Evolutionary conservation across 2,888 invertebrate species (phyloP), one percentile per base, ranked within the genome.

Genomic region (Alloplasta piceator): DNA sequence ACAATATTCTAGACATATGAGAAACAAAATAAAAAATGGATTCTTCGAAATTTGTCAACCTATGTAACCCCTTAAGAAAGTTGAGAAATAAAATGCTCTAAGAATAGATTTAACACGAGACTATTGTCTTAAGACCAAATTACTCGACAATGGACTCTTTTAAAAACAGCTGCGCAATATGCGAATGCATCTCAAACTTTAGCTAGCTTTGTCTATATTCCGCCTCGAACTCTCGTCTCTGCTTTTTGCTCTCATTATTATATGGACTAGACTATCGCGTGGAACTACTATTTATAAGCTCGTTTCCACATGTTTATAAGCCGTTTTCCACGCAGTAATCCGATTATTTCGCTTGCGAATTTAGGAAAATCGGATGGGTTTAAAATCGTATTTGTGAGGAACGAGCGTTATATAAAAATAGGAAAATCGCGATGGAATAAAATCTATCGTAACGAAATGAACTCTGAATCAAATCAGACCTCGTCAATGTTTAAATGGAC

Each of bases 281-380:
- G 26, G 26, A 3, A 38, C 79, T 84, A 87, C 86, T 90, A 90
- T 90, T 90, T 89, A 90, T 89, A 88, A 66, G 58, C 87, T 71
- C 86, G 86, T 88, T 89, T 89, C 88, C 87, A 87, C 26, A 26
- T 84, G 87, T 89, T 26, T 81, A 68, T 60, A 70, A 70, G 64
- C 55, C 26, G 74, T 26, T 78, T 78, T 74, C 71, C 61, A 43
- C 66, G 72, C 36, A 50, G 60, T 43, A n/a, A 10, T 38, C 9
- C 16, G 38, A 12, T 66, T 52, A 9, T 38, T 52, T 26, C 48
- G 50, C 38, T 50, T 9, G 36, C 48, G 60, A 38, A 10, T 43
- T 26, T 60, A 6, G 70, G 9, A 38, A 70, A 60, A 39, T 6
- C 10, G 48, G 38, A 36, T 10, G 38, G 9, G 4, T 26, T 26